Percentiles rank a stretch among this genome's conserved stretches.
phyloP scores from a whole-genome alignment of 2,888 invertebrate species.

The Drosophila melanosoma region DNA sequence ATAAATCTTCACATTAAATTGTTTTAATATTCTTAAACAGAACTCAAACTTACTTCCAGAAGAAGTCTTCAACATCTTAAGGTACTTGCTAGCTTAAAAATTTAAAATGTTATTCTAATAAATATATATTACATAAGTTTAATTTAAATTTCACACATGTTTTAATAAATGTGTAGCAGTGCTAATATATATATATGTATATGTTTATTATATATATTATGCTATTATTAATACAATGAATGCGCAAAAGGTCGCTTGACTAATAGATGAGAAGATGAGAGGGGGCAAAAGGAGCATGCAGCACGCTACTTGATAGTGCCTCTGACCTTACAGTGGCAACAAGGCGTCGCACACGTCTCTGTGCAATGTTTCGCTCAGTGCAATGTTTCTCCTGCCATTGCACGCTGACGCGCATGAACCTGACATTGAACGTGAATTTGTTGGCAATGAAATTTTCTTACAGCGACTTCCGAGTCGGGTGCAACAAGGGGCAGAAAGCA shows the following conservation, averaged over 20 bases:
- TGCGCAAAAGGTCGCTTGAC: neutral
- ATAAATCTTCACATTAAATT: neutral
- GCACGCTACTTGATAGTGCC: slow-evolving; percentile 5
- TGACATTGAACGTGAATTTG: slow-evolving; percentile 78
- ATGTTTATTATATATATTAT: neutral
- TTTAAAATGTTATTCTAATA: neutral
- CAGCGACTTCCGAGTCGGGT: slow-evolving; percentile 33
- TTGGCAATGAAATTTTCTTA: slow-evolving; percentile 73
- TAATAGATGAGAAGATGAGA: neutral
- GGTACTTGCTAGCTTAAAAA: neutral
- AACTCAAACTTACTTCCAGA: neutral
- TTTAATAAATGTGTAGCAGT: neutral
- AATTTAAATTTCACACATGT: neutral
- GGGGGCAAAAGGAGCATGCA: neutral
- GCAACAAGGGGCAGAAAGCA: neutral
- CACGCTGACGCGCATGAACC: slow-evolving; percentile 67
- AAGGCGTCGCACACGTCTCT: neutral
- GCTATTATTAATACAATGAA: neutral
- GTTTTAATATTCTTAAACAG: neutral
- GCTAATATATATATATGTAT: neutral
- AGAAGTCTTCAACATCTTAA: neutral
- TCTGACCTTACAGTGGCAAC: slow-evolving; percentile 22
- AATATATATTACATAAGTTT: neutral
- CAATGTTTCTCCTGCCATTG: slow-evolving; percentile 46
- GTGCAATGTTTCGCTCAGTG: neutral